Conservation (phyloP, 2,113 vertebrate genomes). For the Hoplias malabaricus region DNA sequence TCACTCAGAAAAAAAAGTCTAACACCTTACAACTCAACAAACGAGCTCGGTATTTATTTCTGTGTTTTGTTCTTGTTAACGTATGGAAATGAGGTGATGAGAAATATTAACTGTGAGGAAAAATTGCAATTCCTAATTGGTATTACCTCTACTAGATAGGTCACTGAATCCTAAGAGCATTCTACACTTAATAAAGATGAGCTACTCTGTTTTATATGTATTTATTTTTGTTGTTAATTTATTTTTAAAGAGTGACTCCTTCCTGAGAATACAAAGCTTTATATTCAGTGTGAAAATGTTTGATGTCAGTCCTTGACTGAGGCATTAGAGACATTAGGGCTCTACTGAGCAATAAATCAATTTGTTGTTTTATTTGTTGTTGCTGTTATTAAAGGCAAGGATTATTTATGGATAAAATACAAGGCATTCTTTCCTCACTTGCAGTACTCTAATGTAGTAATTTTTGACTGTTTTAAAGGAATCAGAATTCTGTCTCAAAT, state of each 20-base stretch:
- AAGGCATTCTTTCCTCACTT: background rate
- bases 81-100: no score
- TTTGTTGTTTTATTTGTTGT: background rate
- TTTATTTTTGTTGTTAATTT: no score
- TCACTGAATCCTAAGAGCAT: background rate
- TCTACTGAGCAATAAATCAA: background rate
- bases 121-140: background rate
- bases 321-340: background rate
- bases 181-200: background rate
- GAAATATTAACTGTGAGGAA: background rate
- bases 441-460: no score
- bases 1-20: background rate
- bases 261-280: background rate
- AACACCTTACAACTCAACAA: background rate
- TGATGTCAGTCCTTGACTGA: background rate
- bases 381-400: background rate
- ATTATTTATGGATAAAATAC: background rate
- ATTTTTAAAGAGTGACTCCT: no score
- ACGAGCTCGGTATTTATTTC: background rate
- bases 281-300: background rate
- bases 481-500: background rate
- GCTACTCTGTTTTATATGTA: background rate
- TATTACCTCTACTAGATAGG: no score
- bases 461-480: background rate
- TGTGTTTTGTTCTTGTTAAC: no score